Base-by-base conservation (phyloP, 2,113 vertebrate species). In the Prietella phreatophila region DNA sequence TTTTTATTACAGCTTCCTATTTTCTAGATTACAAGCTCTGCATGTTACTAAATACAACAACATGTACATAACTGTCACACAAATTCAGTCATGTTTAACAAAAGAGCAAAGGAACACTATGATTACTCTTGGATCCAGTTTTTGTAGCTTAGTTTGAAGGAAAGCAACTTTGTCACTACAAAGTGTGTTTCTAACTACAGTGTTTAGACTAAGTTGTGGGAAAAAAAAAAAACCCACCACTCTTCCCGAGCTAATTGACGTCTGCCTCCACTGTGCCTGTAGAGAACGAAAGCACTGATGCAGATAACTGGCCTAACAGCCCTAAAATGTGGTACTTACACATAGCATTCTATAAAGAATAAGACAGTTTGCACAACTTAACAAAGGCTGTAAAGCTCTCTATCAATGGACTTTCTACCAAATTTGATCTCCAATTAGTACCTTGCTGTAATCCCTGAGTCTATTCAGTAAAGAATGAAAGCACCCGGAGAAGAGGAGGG, bases 391-490 rank as follows among this genome's bases (percentile, higher is more conserved):
- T 82, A 89, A 86, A 90, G 80, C 67, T 86, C 73, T 60, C 4
- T 17, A 55, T 89, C 76, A 92, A 90, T 89, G 85, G 65, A 90
- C 91, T 92, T 69, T 73, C 63, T 63, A 86, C 78, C 75, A 82
- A 78, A 90, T 92, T 14, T 88, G 83, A 92, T 75, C 42, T 83
- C 90, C 82, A 88, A 85, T 91, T 89, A 85, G 82, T 60, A 60
- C 33, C 87, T 76, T 89, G 53, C 56, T 42, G 67, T 91, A 93
- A 93, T 88, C 89, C 82, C 89, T 73, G 60, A 81, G 22, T 83
- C 90, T 91, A 92, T 88, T 87, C 92, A 92, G 9, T 93, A 86
- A 91, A 85, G 92, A 94, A 89, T 93, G 90, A 88, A 89, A 94
- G 92, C 89, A 90, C 56, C 82, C 65, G 25, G 78, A 13, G 36